phyloP scores from a whole-genome alignment of 2,888 invertebrate genomes.

The Dendrolimus pini region DNA sequence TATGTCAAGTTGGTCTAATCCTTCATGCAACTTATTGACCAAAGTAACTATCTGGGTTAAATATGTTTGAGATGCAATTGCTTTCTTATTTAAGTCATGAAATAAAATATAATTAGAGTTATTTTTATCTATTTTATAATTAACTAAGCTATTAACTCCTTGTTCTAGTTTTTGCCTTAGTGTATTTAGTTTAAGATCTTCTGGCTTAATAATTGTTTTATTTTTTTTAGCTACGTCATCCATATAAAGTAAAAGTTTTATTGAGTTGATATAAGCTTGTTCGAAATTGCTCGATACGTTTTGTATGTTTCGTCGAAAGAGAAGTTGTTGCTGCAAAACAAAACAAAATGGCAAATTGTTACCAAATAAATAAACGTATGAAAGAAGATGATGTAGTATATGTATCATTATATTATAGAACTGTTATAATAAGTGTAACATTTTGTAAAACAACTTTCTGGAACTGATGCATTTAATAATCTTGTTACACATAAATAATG shows the following conservation, averaged over 20 bases:
- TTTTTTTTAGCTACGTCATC: slow-evolving; percentile 35
- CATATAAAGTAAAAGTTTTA: slow-evolving; percentile 30
- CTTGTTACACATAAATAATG: no score
- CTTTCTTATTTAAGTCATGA: slow-evolving; percentile 44
- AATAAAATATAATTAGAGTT: slow-evolving; percentile 40
- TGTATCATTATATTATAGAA: neutral
- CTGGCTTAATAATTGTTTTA: slow-evolving; percentile 20
- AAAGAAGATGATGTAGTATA: neutral
- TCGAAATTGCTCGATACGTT: slow-evolving; percentile 48
- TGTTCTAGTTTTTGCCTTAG: slow-evolving; percentile 38
- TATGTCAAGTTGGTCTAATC: slow-evolving; percentile 29
- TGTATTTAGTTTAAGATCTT: slow-evolving; percentile 32
- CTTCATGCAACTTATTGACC: slow-evolving; percentile 39
- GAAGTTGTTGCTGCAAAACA: slow-evolving; percentile 58
- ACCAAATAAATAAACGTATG: no score
- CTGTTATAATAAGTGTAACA: no score
- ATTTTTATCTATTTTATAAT: slow-evolving; percentile 38
- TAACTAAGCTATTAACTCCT: slow-evolving; percentile 37
- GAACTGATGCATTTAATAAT: no score
- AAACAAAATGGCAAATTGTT: neutral
- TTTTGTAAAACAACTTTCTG: no score
- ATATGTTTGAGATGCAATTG: slow-evolving; percentile 41
- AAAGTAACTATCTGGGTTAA: slow-evolving; percentile 48
- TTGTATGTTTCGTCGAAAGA: slow-evolving; percentile 40
- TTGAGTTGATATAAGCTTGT: slow-evolving; percentile 38